Percentiles rank a stretch among this genome's conserved stretches.
Conservation (phyloP, 1,140 invertebrate species). For the Phymorhynchus buccinoides region DNA sequence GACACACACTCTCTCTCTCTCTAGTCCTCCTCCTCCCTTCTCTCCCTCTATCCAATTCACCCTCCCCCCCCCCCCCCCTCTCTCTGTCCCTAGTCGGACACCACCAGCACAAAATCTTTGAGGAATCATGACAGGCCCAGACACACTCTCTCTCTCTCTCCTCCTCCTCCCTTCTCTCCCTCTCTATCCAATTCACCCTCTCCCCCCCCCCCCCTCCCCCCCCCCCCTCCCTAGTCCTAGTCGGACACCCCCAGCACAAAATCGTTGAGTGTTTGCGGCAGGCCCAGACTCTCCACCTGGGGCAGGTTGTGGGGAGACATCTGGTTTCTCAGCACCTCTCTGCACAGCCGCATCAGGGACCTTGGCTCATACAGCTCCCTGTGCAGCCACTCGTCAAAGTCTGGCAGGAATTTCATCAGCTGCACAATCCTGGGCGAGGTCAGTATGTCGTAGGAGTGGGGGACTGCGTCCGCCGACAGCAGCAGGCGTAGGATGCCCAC, state of each 20-base stretch:
- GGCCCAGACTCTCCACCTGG: not conserved
- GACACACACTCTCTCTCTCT: no score
- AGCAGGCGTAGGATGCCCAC: slow-evolving; percentile 26
- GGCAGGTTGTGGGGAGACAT: slow-evolving; percentile 32
- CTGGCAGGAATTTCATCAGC: slow-evolving; percentile 27
- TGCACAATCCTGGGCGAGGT: slow-evolving; percentile 28
- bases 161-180: not conserved
- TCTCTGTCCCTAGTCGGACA: no score
- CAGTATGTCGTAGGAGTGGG: slow-evolving; percentile 26
- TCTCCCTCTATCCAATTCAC: no score
- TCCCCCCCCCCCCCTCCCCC: not conserved
- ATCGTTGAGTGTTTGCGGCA: slow-evolving; percentile 13
- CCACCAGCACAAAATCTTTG: not conserved
- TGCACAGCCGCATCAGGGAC: not conserved
- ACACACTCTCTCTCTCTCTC: not conserved
- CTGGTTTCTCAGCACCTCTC: slow-evolving; percentile 1
- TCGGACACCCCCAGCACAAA: slow-evolving; percentile 23
- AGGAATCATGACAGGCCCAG: no score
- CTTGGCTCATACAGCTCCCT: slow-evolving; percentile 22
- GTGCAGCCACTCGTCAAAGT: slow-evolving; percentile 32
- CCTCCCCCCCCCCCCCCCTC: no score
- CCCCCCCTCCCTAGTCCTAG: not conserved
- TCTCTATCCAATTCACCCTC: not conserved
- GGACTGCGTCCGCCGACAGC: slow-evolving; percentile 26
- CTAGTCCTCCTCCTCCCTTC: no score